Percentiles rank a stretch among this genome's conserved stretches.
phyloP scores from a whole-genome alignment of 2,797 vertebrate species.

The Diplodus sargus region DNA sequence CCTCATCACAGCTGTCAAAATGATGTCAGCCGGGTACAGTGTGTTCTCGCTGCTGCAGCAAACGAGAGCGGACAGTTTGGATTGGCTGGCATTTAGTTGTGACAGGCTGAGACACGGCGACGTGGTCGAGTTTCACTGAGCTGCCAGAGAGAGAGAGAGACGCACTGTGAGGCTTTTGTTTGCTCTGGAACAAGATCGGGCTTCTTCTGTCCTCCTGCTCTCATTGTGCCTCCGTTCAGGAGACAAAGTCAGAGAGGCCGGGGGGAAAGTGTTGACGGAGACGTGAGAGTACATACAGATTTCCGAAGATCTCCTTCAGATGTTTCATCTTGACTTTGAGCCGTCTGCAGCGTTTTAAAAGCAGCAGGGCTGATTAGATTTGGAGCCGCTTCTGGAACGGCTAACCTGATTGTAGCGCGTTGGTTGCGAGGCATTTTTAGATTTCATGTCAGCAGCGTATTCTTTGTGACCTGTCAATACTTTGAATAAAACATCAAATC shows the following conservation, averaged over 20 bases:
- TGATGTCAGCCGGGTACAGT: not conserved
- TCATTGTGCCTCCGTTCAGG: not conserved
- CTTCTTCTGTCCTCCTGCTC: conserved; percentile 28
- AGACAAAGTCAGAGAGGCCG: conserved; percentile 7
- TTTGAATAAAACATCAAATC: not conserved
- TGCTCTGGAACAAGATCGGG: conserved; percentile 51
- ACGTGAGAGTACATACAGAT: not conserved
- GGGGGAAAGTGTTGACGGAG: not conserved
- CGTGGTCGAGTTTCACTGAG: conserved; percentile 51
- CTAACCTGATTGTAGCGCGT: conserved; percentile 10
- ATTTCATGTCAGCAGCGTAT: conserved; percentile 4
- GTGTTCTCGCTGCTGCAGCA: not conserved
- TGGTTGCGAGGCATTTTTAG: not conserved
- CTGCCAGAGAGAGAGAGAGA: not conserved
- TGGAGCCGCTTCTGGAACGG: conserved; percentile 14
- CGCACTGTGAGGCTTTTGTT: conserved; percentile 64
- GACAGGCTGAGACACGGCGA: conserved; percentile 20
- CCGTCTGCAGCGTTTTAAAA: not conserved
- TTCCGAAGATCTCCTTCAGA: too few species aligned
- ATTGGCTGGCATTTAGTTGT: conserved; percentile 27
- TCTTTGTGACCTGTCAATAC: not conserved
- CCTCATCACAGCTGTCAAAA: not conserved
- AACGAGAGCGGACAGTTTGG: conserved; percentile 1
- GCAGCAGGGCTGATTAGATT: conserved; percentile 48
- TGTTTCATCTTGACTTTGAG: not conserved